Evolutionary conservation across 2,113 vertebrate species (phyloP).

Genomic region (Crypturellus undulatus): DNA sequence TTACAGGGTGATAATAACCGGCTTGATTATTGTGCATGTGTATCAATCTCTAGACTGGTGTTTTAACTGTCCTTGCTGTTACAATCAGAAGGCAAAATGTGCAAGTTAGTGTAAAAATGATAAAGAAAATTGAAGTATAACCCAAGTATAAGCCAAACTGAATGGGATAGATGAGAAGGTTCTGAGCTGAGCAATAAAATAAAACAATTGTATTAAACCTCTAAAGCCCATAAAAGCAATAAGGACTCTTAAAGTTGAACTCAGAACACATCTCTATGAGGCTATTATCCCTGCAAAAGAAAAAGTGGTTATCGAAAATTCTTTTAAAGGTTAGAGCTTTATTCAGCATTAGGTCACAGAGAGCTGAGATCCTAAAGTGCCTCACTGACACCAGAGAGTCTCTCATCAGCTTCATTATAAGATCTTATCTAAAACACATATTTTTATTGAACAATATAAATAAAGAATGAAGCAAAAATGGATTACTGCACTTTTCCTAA

Average conservation of each 20-base stretch:
- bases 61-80: neutral
- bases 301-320: conserved; percentile 33
- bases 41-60: neutral
- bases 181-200: conserved; percentile 46
- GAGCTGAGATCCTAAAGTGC: neutral
- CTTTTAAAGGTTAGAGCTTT: conserved; percentile 64
- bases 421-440: neutral
- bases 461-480: neutral
- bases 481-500: neutral
- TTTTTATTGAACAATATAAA: neutral
- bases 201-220: conserved; percentile 31
- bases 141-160: neutral
- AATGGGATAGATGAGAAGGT: neutral
- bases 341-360: conserved; percentile 22
- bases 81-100: neutral
- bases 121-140: neutral
- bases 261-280: conserved; percentile 3
- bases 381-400: neutral
- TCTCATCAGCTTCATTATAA: neutral
- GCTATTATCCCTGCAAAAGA: conserved; percentile 26
- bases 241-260: conserved; percentile 30
- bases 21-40: neutral
- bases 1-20: neutral
- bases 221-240: conserved; percentile 20
- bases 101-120: neutral